Evolutionary conservation across 2,888 invertebrate genomes (phyloP), one percentile per base, ranked within the genome.

Genomic region (Plagodis pulveraria): DNA sequence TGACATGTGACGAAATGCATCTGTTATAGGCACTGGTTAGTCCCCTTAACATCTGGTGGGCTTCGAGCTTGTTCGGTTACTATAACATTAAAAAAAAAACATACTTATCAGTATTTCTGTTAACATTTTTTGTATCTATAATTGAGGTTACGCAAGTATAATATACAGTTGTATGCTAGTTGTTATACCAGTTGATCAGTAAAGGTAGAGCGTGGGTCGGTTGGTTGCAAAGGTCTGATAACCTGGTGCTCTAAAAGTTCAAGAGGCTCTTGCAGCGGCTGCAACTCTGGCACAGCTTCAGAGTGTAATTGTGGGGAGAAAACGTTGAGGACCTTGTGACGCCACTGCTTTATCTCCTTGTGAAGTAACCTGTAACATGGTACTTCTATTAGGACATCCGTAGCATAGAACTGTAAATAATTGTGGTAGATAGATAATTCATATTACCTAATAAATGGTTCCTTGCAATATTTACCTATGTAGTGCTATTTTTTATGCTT

Each of bases 181-280:
- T n/a, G n/a, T 41, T 10, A 6, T 72, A 89, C 89, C 74, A 89
- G 63, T 60, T 84, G 84, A 41, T 89, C 87, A n/a, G 88, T 80
- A 9, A 80, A 67, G 5, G 85, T 84, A 1, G 69, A 62, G 0
- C 78, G 74, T 0, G 82, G 73, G 51, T 76, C 71, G 0, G 78
- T 69, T 0, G 84, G 81, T 60, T 83, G 87, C 34, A 76, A 76
- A 0, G 84, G 80, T 53, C 80, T 80, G 32, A 50, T 41, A 0
- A 81, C 72, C 9, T 56, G 54, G 57, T 59, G 69, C 48, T 73
- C 72, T 9, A 8, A 6, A 2, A 9, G 9, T 8, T 8, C 9
- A 1, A 62, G 42, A 43, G 47, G 54, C 5, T 6, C 4, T 43
- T 44, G 41, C 4, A 65, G 50, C 5, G 67, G 62, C 11, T 58